Evolutionary conservation across 2,888 invertebrate genomes (phyloP), one percentile per base, ranked within the genome.

Genomic region (Megalurothrips usitatus): DNA sequence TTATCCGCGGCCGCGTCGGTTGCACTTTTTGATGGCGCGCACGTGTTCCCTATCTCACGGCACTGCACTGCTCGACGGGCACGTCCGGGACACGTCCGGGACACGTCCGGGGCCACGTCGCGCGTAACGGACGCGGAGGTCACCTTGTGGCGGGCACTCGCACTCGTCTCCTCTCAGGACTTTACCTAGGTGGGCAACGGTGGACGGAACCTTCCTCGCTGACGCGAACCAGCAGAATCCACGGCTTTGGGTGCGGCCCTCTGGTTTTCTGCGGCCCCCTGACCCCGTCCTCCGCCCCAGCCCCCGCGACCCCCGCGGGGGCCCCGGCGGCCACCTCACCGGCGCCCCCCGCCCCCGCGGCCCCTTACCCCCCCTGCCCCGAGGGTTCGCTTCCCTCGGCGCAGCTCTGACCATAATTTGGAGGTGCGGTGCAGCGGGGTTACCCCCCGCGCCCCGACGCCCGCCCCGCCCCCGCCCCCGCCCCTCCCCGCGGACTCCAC

Each of bases 221-320:
- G 68, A 75, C 68, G 68, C 68, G 68, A 23, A 75, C 68, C 68
- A 75, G 68, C 68, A 75, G 68, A 75, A 75, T 75, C 68, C 68
- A 26, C 68, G 68, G 26, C 68, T 75, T 75, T 75, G 68, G 68
- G 68, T 75, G 68, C 68, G 68, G 68, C 26, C 68, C 10, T 75
- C 68, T 75, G 68, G 68, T 75, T 75, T 75, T 75, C 68, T 75
- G 68, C 12, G 68, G 23, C 68, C 68, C 68, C 68, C 68, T 26
- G n/a, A 26, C n/a, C 68, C 68, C 68, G 23, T 12, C 23, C 11
- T 9, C 23, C 23, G 23, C 68, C 26, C 68, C 68, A 10, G 0
- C 23, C 68, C 68, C 68, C 68, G 23, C 68, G 23, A 23, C 23
- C 68, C 11, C 68, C 58, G 19, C 58, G 11, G 19, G 58, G 58